These are phyloP conservation scores for Diarsia mendica DNA, from an alignment of 2,888 invertebrate genomes.

Conservation along the genomic window DNA sequence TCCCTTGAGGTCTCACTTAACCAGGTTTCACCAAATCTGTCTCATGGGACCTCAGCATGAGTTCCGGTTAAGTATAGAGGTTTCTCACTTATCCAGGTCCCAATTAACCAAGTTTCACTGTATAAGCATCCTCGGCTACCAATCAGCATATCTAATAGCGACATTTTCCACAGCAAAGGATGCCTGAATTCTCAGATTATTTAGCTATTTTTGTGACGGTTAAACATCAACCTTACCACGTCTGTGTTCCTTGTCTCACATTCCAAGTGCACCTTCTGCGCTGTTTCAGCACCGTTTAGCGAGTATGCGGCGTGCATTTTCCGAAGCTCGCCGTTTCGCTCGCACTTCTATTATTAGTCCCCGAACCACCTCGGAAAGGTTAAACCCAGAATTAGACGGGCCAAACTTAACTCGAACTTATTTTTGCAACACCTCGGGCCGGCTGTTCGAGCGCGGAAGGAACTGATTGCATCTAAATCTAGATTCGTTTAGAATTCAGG, in stretches of 20 bases:
- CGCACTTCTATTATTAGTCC: slow-evolving; percentile 78
- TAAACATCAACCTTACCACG: background rate
- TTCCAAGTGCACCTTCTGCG: slow-evolving; percentile 36
- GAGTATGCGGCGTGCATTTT: slow-evolving; percentile 76
- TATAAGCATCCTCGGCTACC: no score
- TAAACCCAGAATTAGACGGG: slow-evolving; percentile 84
- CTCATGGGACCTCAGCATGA: no score
- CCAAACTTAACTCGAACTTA: slow-evolving; percentile 87
- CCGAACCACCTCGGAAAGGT: slow-evolving; percentile 85
- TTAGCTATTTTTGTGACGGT: background rate
- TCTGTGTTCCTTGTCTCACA: background rate
- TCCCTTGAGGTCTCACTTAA: no score
- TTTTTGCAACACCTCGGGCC: slow-evolving; percentile 73
- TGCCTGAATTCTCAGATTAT: background rate
- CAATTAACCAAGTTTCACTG: no score
- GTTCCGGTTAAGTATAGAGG: no score
- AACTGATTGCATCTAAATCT: slow-evolving; percentile 52
- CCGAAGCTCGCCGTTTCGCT: slow-evolving; percentile 72
- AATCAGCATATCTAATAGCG: background rate
- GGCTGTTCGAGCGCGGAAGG: slow-evolving; percentile 63
- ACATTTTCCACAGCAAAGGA: background rate
- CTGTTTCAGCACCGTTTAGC: background rate
- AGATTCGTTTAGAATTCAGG: slow-evolving; percentile 35
- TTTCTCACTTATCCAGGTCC: no score
- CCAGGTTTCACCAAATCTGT: no score